phyloP scores from a whole-genome alignment of 1,140 invertebrate species.

The Drosophila kanapiae region DNA sequence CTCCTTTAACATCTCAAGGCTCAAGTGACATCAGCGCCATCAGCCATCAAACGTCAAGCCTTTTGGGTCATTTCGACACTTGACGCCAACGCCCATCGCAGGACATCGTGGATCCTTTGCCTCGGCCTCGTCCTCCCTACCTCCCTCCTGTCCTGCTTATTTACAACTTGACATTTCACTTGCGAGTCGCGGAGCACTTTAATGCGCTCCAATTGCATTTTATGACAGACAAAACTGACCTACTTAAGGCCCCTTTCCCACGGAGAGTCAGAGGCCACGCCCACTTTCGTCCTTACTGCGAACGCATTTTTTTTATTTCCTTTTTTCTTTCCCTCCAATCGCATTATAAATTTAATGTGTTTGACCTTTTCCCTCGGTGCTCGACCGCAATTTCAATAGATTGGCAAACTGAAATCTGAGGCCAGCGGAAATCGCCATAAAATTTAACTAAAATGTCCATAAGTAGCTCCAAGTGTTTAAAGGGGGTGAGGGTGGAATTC shows the following conservation, averaged over 20 bases:
- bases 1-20: slow-evolving; percentile 9
- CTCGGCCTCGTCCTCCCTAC: background rate
- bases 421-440: slow-evolving; percentile 58
- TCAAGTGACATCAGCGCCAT: slow-evolving; percentile 29
- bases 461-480: slow-evolving; percentile 63
- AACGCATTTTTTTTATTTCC: background rate
- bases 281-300: slow-evolving; percentile 1
- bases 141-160: slow-evolving; percentile 47
- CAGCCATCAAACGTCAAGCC: slow-evolving; percentile 35
- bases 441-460: slow-evolving; percentile 79
- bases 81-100: slow-evolving; percentile 37
- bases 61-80: slow-evolving; percentile 47
- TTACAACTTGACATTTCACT: slow-evolving; percentile 80
- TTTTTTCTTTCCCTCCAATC: slow-evolving; percentile 44
- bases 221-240: slow-evolving; percentile 79
- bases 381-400: slow-evolving; percentile 80
- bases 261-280: slow-evolving; percentile 20
- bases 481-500: background rate
- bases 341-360: slow-evolving; percentile 82
- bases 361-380: slow-evolving; percentile 61
- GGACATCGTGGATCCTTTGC: slow-evolving; percentile 30
- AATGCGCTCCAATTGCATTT: slow-evolving; percentile 81
- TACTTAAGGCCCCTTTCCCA: slow-evolving; percentile 63
- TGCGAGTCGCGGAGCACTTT: slow-evolving; percentile 71
- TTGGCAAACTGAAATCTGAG: slow-evolving; percentile 70